Evolutionary conservation across 1,140 invertebrate genomes (phyloP), one percentile per base, ranked within the genome.

Genomic region (Eulimnadia texana): DNA sequence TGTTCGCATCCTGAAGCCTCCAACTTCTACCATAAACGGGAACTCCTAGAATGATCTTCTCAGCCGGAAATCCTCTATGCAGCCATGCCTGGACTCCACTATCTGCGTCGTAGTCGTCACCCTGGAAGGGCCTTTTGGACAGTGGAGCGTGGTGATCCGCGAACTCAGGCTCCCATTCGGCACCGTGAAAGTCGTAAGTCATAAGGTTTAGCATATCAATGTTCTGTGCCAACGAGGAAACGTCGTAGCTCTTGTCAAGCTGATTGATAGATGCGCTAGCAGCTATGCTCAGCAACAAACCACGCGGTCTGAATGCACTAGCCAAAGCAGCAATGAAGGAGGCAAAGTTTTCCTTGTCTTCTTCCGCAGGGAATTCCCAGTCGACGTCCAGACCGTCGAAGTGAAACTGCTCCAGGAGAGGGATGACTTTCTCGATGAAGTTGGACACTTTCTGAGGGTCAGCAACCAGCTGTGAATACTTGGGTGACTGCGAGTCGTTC

Each of bases 171-270:
- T 77, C 72, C 73, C 73, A 76, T 3, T 68, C 64, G 2, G n/a
- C n/a, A n/a, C n/a, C n/a, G n/a, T n/a, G n/a, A n/a, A n/a, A n/a
- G n/a, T n/a, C n/a, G n/a, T n/a, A 74, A 74, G 3, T 88, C 88
- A 67, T 92, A 88, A 72, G 90, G 92, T 74, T 94, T 89, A 95
- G 80, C 49, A 83, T 85, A 72, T 93, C 88, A 16, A 93, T 70
- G 68, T 85, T 80, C 9, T 80, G 72, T 0, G 84, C 81, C 28
- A 93, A 74, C 65, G 79, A 76, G 6, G 78, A 73, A 19, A 93
- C 76, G 70, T 92, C n/a, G n/a, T n/a, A n/a, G n/a, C n/a, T n/a
- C n/a, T n/a, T n/a, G n/a, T n/a, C n/a, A n/a, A n/a, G n/a, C 58
- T 77, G 77, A 0, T 73, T 66, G 75, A 77, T 77, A 49, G 70